Evolutionary conservation across 1,140 invertebrate species (phyloP).

Genomic region (Harpegnathos saltator): DNA sequence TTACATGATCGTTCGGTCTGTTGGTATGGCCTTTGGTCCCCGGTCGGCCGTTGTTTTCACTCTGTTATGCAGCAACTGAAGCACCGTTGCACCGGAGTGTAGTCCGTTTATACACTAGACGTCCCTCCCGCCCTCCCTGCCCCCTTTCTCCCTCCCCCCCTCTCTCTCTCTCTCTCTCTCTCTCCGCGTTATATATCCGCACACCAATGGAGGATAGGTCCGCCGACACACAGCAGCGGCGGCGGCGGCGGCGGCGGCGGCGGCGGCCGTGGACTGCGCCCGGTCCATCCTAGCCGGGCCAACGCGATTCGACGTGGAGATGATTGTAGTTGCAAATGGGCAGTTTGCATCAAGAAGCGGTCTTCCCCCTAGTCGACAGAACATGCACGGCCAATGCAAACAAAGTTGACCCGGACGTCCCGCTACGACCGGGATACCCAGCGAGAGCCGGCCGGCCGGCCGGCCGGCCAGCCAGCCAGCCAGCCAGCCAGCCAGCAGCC

Average conservation of each 20-base stretch:
- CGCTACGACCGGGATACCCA: constrained; percentile 64
- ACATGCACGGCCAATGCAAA: constrained; percentile 83
- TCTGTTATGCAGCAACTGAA: constrained; percentile 82
- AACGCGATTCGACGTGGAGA: constrained; percentile 80
- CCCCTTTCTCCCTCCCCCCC: constrained; percentile 46
- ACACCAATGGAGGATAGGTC: constrained; percentile 72
- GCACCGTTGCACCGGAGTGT: constrained; percentile 78
- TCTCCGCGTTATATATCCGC: constrained; percentile 64
- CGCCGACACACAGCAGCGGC: constrained; percentile 22
- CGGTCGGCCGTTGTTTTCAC: constrained; percentile 81
- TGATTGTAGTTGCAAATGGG: constrained; percentile 86
- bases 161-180: constrained; percentile 52
- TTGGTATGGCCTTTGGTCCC: constrained; percentile 79
- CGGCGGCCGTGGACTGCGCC: constrained; percentile 66
- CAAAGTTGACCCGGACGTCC: constrained; percentile 83
- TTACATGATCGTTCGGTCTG: constrained; percentile 70
- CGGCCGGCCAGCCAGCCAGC: constrained; percentile 45
- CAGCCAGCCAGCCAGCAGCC: no score
- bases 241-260: constrained; percentile 63
- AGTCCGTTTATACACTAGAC: constrained; percentile 82
- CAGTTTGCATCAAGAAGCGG: constrained; percentile 85
- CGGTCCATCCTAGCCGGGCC: constrained; percentile 49
- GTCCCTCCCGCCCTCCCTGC: constrained; percentile 19
- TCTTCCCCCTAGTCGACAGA: constrained; percentile 71
- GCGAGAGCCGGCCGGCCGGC: constrained; percentile 17